Evolutionary conservation across 2,797 vertebrate species (phyloP), one percentile per base, ranked within the genome.

Genomic region (Phrynocephalus forsythii): DNA sequence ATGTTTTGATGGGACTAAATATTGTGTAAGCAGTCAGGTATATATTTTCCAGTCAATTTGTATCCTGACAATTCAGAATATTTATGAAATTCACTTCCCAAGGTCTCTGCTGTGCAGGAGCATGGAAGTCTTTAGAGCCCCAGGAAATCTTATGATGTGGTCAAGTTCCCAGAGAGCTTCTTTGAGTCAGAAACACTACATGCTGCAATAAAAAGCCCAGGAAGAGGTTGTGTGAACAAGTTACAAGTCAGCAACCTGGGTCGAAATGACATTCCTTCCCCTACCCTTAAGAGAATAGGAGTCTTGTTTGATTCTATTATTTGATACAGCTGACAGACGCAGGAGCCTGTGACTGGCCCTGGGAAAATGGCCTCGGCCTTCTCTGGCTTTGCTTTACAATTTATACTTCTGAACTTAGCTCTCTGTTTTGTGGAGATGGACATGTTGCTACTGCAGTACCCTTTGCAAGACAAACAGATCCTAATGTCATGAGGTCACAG

Each of bases 271-370:
- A 91, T 82, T 75, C 33, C 5, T 83, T 52, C 6, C 22, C 90
- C 50, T 2, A 0, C 69, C 18, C 71, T 83, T 85, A 52, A 68
- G 71, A 91, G 33, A 88, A 92, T 83, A 30, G 13, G 26, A 7
- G 20, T 38, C 30, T 83, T 66, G 48, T 82, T 89, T 56, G 67
- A 89, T 91, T 86, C 30, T 80, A 88, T 60, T 84, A 28, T 84
- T 60, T 86, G 79, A 73, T 44, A 67, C 13, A 71, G 67, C 38
- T 28, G 48, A 30, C 38, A 71, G 38, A 5, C 13, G 87, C 82
- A 0, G 3, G 50, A 87, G 20, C 30, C 26, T 5, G 20, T 83
- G 81, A 30, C 48, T 84, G 75, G 3, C 56, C 73, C 26, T 88
- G 86, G 84, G 89, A 87, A 86, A 93, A 80, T 0, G 0, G 15